phyloP scores from a whole-genome alignment of 2,113 vertebrate genomes.

The Ammospiza caudacuta region DNA sequence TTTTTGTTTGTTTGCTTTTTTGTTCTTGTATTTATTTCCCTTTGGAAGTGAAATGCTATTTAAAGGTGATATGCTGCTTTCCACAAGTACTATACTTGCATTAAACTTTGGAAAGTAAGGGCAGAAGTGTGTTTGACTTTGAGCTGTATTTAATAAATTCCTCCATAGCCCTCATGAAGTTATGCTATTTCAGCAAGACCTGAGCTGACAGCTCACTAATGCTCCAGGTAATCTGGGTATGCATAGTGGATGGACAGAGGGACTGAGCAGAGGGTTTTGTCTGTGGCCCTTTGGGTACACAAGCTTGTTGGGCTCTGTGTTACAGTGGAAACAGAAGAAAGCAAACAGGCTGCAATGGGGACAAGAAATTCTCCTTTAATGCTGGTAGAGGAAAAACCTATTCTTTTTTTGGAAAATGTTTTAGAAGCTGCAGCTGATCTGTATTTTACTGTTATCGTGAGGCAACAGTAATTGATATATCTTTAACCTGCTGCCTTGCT shows the following conservation, averaged over 20 bases:
- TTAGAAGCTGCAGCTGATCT: not conserved
- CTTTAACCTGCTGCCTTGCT: not conserved
- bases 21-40: not conserved
- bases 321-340: not conserved
- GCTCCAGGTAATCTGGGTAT: not conserved
- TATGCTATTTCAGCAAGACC: not conserved
- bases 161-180: not conserved
- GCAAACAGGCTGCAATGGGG: not conserved
- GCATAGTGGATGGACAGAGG: not conserved
- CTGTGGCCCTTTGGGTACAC: not conserved
- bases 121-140: not conserved
- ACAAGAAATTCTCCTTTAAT: not conserved
- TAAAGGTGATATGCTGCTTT: not conserved
- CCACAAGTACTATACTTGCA: not conserved
- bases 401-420: not conserved
- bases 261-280: not conserved
- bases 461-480: not conserved
- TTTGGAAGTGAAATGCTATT: not conserved
- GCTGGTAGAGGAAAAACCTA: not conserved
- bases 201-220: not conserved
- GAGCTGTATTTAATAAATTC: not conserved
- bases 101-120: accelerated
- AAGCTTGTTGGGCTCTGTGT: not conserved
- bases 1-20: not conserved
- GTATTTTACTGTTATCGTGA: not conserved